Percentiles rank a stretch among this genome's conserved stretches.
Conservation (phyloP, 2,888 invertebrate genomes). For the Tuberolachnus salignus region DNA sequence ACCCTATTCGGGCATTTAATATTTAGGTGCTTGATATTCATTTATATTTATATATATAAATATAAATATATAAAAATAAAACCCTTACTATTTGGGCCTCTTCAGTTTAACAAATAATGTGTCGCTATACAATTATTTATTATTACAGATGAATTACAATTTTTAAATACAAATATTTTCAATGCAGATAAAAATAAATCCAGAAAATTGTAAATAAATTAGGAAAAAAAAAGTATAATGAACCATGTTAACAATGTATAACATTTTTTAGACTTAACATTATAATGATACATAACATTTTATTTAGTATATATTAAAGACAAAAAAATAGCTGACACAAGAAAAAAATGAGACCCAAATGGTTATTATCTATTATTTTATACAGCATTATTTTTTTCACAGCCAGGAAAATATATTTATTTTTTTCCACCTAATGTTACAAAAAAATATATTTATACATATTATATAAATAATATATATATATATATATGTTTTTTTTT, state of each 20-base stretch:
- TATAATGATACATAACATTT: conserved; percentile 50
- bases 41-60: conserved; percentile 17
- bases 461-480: conserved; percentile 29
- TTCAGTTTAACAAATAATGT: conserved; percentile 38
- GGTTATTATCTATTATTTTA: conserved; percentile 53
- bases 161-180: conserved; percentile 34
- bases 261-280: conserved; percentile 48
- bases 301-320: conserved; percentile 45
- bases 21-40: neutral
- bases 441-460: conserved; percentile 25
- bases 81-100: conserved; percentile 42
- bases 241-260: conserved; percentile 35
- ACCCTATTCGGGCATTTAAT: conserved; percentile 1
- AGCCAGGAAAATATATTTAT: conserved; percentile 53
- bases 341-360: conserved; percentile 54
- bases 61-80: conserved; percentile 19
- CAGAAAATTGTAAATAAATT: conserved; percentile 30
- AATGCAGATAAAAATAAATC: conserved; percentile 9
- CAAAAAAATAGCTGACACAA: conserved; percentile 49
- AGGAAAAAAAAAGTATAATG: conserved; percentile 14
- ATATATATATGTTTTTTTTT: conserved; percentile 19
- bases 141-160: conserved; percentile 36
- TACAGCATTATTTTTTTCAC: conserved; percentile 52
- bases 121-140: conserved; percentile 43
- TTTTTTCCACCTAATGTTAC: conserved; percentile 53